Evolutionary conservation across 2,888 invertebrate genomes (phyloP).

Genomic region (Diloba caeruleocephala): DNA sequence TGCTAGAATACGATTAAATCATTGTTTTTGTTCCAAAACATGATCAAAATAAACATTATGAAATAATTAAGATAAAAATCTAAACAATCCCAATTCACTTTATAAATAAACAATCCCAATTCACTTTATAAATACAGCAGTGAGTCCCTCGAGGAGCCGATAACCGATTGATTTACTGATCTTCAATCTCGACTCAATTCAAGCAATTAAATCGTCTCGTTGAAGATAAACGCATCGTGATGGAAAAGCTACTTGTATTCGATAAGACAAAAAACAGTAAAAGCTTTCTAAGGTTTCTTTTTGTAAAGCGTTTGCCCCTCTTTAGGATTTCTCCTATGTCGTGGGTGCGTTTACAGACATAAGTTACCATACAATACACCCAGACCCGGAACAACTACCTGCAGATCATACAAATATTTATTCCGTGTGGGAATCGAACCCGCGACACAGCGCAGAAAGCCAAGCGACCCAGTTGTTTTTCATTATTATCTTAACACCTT

Average conservation of each 20-base stretch:
- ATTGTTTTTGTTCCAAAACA: too few species aligned
- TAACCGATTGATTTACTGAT: slow-evolving; percentile 51
- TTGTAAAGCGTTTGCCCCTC: too few species aligned
- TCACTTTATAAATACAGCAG: slow-evolving; percentile 43
- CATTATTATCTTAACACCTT: too few species aligned
- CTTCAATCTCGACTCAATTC: slow-evolving; percentile 27
- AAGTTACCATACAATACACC: too few species aligned
- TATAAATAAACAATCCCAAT: slow-evolving; percentile 38
- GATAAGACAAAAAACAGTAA: background rate
- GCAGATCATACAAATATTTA: too few species aligned
- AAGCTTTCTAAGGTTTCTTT: background rate
- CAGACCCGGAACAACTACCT: too few species aligned
- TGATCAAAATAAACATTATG: slow-evolving; percentile 6
- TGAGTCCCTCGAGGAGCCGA: slow-evolving; percentile 28
- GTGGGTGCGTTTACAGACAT: too few species aligned
- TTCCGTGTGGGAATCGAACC: too few species aligned
- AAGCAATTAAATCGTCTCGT: slow-evolving; percentile 42
- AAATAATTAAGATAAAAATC: slow-evolving; percentile 27
- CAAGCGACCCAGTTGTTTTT: too few species aligned
- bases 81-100: slow-evolving; percentile 21
- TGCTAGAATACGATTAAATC: too few species aligned
- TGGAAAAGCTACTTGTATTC: background rate
- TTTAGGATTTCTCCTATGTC: too few species aligned
- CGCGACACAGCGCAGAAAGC: too few species aligned
- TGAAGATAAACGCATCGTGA: slow-evolving; percentile 18